phyloP scores from a whole-genome alignment of 2,888 invertebrate species.

The Athalia rosae region DNA sequence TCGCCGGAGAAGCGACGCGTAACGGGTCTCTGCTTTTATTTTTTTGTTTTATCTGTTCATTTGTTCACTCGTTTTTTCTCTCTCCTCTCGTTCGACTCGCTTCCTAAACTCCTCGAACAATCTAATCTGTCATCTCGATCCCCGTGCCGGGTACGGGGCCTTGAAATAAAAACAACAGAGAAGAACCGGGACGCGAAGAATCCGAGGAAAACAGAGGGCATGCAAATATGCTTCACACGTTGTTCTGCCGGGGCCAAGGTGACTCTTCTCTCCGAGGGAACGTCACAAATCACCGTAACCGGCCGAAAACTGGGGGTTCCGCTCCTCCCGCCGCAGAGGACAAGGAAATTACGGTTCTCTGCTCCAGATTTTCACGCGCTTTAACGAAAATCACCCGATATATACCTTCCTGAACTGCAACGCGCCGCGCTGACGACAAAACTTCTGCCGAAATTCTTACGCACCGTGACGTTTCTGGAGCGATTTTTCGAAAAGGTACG shows the following conservation, averaged over 20 bases:
- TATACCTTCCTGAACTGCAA: slow-evolving; percentile 23
- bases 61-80: not conserved
- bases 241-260: not conserved
- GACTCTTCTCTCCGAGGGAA: slow-evolving; percentile 11
- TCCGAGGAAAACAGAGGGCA: slow-evolving; percentile 2
- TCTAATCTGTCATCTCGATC: slow-evolving; percentile 45
- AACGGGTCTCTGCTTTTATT: slow-evolving; percentile 28
- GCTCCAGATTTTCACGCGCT: slow-evolving; percentile 66
- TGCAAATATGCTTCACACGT: slow-evolving; percentile 46
- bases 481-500: slow-evolving; percentile 29
- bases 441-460: slow-evolving; percentile 46
- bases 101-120: slow-evolving; percentile 37
- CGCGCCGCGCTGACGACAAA: slow-evolving; percentile 9
- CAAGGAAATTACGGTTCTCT: slow-evolving; percentile 52
- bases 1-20: slow-evolving; percentile 5
- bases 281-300: slow-evolving; percentile 35
- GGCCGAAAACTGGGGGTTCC: not conserved
- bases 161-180: slow-evolving; percentile 31
- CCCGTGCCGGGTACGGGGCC: slow-evolving; percentile 20
- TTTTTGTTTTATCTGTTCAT: not conserved
- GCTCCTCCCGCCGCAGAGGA: not conserved
- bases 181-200: not conserved
- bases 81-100: not conserved
- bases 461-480: slow-evolving; percentile 49
- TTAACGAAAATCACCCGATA: slow-evolving; percentile 48